Conservation (phyloP, 2,797 vertebrate species). For the Lacerta agilis region DNA sequence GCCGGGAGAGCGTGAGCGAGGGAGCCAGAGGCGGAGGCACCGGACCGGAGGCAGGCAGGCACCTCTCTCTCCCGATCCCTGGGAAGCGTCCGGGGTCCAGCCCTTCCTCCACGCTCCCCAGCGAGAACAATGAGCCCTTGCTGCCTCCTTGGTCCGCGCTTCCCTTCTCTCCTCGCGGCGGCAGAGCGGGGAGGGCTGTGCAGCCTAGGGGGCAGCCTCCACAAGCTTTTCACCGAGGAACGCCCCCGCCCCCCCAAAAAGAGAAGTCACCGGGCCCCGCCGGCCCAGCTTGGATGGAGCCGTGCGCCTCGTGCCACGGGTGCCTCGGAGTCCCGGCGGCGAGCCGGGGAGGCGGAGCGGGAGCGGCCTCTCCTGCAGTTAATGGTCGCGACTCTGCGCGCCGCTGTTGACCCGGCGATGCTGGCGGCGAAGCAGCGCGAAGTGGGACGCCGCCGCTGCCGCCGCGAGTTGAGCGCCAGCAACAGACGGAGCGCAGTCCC, state of each 20-base stretch:
- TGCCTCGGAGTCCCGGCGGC: neutral
- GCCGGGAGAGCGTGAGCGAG: neutral
- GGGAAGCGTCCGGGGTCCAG: neutral
- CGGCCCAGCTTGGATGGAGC: neutral
- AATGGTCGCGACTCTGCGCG: slow-evolving; percentile 82
- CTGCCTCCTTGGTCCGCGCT: neutral
- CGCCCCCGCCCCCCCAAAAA: too few relatives aligned
- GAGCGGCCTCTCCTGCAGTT: slow-evolving; percentile 75
- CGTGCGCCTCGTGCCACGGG: neutral
- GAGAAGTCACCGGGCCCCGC: too few relatives aligned
- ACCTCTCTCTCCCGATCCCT: neutral
- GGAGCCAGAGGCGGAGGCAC: neutral
- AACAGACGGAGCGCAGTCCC: slow-evolving; percentile 7
- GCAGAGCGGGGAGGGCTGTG: neutral
- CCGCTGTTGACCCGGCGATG: slow-evolving; percentile 84
- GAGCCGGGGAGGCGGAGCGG: neutral
- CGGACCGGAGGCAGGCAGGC: neutral
- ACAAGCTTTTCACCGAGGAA: too few relatives aligned
- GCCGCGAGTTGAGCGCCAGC: slow-evolving; percentile 53
- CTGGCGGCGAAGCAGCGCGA: slow-evolving; percentile 73
- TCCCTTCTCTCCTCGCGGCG: too few relatives aligned
- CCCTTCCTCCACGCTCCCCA: neutral
- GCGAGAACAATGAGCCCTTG: neutral
- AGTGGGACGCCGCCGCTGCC: slow-evolving; percentile 71
- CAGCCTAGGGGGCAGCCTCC: neutral